Percentiles rank a stretch among this genome's conserved stretches.
Conservation (phyloP, 2,888 invertebrate species). For the Phorcus lineatus region DNA sequence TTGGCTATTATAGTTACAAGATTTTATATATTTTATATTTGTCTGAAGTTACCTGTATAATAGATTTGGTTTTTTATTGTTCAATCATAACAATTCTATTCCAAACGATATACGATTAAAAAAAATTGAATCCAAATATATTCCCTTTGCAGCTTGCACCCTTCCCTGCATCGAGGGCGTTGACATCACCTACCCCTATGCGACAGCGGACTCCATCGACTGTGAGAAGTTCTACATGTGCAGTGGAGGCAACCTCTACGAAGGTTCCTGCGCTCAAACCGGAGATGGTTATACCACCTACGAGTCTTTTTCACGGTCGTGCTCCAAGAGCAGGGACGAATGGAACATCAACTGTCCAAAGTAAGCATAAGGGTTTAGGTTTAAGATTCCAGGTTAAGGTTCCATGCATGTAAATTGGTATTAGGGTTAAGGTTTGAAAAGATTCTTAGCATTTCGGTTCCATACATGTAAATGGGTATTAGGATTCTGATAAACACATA, state of each 20-base stretch:
- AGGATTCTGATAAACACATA: no score
- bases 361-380: background rate
- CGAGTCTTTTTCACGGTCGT: background rate
- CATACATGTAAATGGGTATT: no score
- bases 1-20: no score
- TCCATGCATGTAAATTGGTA: no score
- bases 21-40: no score
- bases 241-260: background rate
- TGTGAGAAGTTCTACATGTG: slow-evolving; percentile 5
- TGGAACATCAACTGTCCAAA: background rate
- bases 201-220: background rate
- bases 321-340: background rate
- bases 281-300: background rate
- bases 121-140: background rate
- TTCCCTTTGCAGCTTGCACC: background rate
- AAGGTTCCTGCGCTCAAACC: background rate
- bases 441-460: no score
- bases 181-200: background rate
- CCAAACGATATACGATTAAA: no score
- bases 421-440: no score
- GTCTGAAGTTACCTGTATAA: no score
- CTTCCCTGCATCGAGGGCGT: background rate
- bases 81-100: no score
- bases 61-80: no score
- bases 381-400: no score